Conservation (phyloP, 2,888 invertebrate species). For the Isotomurus palustris region DNA sequence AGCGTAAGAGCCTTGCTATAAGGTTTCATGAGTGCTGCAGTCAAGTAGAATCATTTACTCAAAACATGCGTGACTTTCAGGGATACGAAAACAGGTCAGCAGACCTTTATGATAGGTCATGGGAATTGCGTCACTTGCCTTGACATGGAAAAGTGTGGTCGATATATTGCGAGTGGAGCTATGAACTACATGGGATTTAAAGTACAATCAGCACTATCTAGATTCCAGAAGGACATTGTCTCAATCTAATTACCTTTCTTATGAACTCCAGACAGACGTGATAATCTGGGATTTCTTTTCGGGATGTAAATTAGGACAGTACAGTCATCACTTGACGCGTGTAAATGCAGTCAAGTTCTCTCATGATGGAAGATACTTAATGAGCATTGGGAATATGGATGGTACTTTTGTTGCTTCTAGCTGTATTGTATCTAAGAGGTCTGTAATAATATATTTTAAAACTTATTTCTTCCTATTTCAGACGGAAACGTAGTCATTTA, state of each 20-base stretch:
- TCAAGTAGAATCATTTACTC: not conserved
- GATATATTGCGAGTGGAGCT: slow-evolving; percentile 82
- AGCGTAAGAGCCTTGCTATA: slow-evolving; percentile 26
- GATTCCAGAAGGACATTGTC: not conserved
- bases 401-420: no score
- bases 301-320: slow-evolving; percentile 60
- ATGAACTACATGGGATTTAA: slow-evolving; percentile 86
- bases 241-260: not conserved
- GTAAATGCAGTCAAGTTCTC: slow-evolving; percentile 82
- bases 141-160: slow-evolving; percentile 68
- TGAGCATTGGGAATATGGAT: slow-evolving; percentile 83
- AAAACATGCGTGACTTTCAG: slow-evolving; percentile 47
- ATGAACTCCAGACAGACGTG: slow-evolving; percentile 58
- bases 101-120: slow-evolving; percentile 72
- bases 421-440: no score
- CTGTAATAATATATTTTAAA: not conserved
- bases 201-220: slow-evolving; percentile 50
- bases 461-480: not conserved
- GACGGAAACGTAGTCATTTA: slow-evolving; percentile 75
- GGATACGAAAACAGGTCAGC: slow-evolving; percentile 63
- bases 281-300: slow-evolving; percentile 81
- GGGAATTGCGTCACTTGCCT: slow-evolving; percentile 72
- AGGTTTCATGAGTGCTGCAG: not conserved
- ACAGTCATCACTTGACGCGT: slow-evolving; percentile 82
- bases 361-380: slow-evolving; percentile 70